Base-by-base conservation (phyloP, 2,888 invertebrate species). In the Eristalinus aeneus region DNA sequence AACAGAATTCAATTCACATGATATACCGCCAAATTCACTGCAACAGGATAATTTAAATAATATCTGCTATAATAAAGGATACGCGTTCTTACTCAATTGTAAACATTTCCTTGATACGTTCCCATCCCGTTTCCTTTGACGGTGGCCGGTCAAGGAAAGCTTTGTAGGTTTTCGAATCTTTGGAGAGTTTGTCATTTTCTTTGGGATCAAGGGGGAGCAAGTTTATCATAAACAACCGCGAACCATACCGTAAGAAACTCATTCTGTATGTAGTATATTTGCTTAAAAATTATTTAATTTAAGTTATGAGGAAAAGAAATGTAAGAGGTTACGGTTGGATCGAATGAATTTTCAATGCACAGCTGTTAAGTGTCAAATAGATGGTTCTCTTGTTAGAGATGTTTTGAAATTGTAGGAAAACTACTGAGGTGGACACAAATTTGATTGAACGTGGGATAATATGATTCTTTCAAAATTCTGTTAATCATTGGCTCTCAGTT, bases 1-100 rank as follows among this genome's bases (percentile, higher is more conserved):
- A 1, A 95, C 93, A 54, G 94, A 93, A 76, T 94, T 93, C 2
- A 95, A 68, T 91, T 97, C 96, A 0, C 93, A 91, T 31, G 95
- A 95, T 2, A 94, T 79, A 80, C 94, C 93, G 11, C 95, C 95
- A 91, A 94, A 94, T 90, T 96, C 95, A 92, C 96, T 96, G 90
- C 83, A 27, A 94, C 72, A 0, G 31, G 12, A 22, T 10, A 8
- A 8, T 31, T 12, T 16, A 11, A 10, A 10, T 20, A 1, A 16
- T 20, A 23, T 9, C 22, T 11, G n/a, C 8, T 2, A 0, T 22
- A 39, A 1, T 31, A 12, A 68, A 56, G 12, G n/a, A 10, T 4
- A 6, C 60, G 9, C 63, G 2, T 46, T 8, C 1, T 32, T 90
- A 93, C 92, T 93, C 92, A 0, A 92, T 27, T 64, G 88, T 83